A percentile compares a stretch with the other conserved stretches of the same genome.
Evolutionary conservation across 2,113 vertebrate genomes (phyloP).

Genomic region (Struthio camelus): DNA sequence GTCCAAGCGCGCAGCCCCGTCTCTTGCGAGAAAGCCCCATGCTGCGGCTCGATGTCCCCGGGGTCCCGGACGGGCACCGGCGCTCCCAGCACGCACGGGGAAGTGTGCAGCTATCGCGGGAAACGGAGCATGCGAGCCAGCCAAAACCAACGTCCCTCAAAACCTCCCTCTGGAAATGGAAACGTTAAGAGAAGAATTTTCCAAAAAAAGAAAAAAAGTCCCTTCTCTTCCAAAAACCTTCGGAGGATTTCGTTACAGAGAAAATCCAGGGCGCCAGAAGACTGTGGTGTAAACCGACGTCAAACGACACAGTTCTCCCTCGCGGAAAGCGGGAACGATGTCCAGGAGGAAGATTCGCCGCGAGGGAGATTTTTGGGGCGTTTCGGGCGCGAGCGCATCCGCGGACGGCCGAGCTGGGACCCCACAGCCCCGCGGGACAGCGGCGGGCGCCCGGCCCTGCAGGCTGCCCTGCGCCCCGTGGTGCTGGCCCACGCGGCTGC

Average conservation of each 20-base stretch:
- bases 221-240: neutral
- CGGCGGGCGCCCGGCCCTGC: too few species aligned
- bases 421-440: too few species aligned
- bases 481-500: too few species aligned
- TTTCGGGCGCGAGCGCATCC: too few species aligned
- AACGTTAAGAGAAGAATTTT: neutral
- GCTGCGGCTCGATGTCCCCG: neutral
- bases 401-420: too few species aligned
- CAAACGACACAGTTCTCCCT: neutral
- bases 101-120: fast-evolving
- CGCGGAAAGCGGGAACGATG: neutral
- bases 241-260: neutral
- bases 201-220: neutral
- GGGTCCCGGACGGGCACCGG: neutral
- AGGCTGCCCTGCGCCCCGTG: too few species aligned
- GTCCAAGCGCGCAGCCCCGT: too few species aligned
- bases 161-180: neutral
- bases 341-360: too few species aligned
- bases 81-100: fast-evolving
- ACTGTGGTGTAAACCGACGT: neutral
- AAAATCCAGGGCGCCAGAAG: neutral
- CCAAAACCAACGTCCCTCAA: neutral
- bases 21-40: too few species aligned
- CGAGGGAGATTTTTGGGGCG: too few species aligned
- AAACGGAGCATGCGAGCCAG: neutral